Base-by-base conservation (phyloP, 2,888 invertebrate species). In the Himalopsyche japonica region DNA sequence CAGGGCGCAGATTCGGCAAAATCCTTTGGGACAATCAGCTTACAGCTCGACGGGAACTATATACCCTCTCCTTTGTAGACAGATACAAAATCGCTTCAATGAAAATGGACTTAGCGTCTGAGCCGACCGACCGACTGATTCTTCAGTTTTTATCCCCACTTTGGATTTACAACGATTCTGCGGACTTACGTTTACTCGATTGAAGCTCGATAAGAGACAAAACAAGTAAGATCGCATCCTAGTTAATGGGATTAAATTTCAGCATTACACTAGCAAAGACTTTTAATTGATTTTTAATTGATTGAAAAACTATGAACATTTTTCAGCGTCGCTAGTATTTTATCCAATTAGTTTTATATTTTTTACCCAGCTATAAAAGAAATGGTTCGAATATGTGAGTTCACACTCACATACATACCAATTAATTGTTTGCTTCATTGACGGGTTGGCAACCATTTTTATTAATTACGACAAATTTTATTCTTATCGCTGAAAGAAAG, bases 11-110 rank as follows among this genome's bases (percentile, higher is more conserved):
- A 81, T 79, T 83, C 83, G 70, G 81, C 83, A 57, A 82, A 81
- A 85, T 85, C 85, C 85, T 77, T 24, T 76, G 81, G 85, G 85
- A 85, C 85, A 82, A 83, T 82, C 85, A 84, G 81, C 83, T 80
- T 84, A 83, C 80, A 64, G 79, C 47, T 30, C 76, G 47, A 70
- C 30, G 81, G 81, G 32, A 27, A 47, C 37, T 24, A 27, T 70
- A 20, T 49, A 30, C 57, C 76, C 18, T 24, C 70, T 37, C 78
- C 78, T 84, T 83, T 83, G 83, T 83, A 83, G 83, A 78, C 83
- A 83, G 80, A 83, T 78, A 80, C 49, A 70, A 64, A 84, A 85
- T 81, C 83, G 81, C 49, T 83, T 83, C 83, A 85, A 85, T 85
- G 85, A 83, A 85, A 85, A 83, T 82, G 83, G 85, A 85, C 85